Evolutionary conservation across 2,113 vertebrate species (phyloP).

Genomic region (Egretta garzetta): DNA sequence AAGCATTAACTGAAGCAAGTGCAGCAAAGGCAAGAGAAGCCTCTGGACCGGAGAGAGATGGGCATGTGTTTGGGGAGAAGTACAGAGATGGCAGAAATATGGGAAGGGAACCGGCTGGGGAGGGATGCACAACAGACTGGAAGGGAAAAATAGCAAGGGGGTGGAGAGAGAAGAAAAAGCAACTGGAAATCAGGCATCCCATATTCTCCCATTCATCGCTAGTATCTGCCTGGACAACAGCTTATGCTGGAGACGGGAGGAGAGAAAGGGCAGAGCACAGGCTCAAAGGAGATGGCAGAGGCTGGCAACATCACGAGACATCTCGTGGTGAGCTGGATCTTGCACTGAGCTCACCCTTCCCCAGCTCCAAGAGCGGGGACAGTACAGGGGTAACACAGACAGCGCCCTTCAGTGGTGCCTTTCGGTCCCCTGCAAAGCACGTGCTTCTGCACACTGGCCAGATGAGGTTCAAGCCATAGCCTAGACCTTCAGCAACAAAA

Average conservation of each 20-base stretch:
- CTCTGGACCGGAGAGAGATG: background rate
- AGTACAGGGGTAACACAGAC: background rate
- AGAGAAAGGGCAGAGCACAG: background rate
- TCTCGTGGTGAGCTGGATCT: background rate
- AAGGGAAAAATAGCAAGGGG: background rate
- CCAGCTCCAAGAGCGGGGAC: background rate
- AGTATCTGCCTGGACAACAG: background rate
- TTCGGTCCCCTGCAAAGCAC: background rate
- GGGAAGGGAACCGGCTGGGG: background rate
- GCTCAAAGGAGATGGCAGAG: background rate
- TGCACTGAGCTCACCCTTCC: background rate
- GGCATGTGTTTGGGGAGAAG: background rate
- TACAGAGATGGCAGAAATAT: background rate
- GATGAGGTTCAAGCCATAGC: background rate
- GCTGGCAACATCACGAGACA: background rate
- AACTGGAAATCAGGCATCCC: background rate
- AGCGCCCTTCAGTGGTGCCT: fast-evolving
- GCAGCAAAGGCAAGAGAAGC: background rate
- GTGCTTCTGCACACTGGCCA: background rate
- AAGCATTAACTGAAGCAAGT: background rate
- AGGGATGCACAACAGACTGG: background rate
- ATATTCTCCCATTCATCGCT: background rate
- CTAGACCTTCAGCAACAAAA: background rate
- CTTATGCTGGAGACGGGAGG: background rate
- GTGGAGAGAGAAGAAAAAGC: background rate